Evolutionary conservation across 37 sponge, comb jelly and placozoan genomes (phyloP).

Genomic region (Dysidea cf. avara): DNA sequence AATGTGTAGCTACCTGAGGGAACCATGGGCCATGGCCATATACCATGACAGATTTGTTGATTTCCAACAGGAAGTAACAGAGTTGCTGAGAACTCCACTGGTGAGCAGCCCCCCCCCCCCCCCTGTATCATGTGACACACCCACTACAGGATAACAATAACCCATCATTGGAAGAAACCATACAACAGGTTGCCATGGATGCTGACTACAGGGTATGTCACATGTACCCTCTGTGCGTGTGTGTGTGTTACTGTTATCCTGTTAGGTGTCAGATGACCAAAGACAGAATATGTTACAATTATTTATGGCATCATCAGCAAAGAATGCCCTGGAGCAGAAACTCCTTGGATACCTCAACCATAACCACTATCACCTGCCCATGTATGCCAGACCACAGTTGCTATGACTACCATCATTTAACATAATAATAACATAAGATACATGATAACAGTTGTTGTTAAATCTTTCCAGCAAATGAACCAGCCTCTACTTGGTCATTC

Average conservation of each 20-base stretch:
- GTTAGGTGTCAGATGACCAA: slow-evolving; percentile 15
- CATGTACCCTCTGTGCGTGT: neutral
- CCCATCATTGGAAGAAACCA: neutral
- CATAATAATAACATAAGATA: too few species aligned
- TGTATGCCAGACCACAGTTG: slow-evolving; percentile 79
- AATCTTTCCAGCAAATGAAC: too few species aligned
- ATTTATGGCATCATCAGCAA: slow-evolving; percentile 31
- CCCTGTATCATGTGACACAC: neutral
- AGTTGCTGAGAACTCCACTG: slow-evolving; percentile 36
- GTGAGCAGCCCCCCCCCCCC: neutral
- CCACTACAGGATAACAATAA: slow-evolving; percentile 3
- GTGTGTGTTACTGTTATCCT: neutral
- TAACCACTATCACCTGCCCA: slow-evolving; percentile 89
- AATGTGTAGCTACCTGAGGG: slow-evolving; percentile 80
- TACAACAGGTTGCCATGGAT: slow-evolving; percentile 2
- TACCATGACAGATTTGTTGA: slow-evolving; percentile 91
- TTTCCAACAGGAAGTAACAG: slow-evolving; percentile 79
- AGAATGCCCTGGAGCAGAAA: slow-evolving; percentile 20
- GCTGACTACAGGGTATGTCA: neutral
- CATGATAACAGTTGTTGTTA: too few species aligned
- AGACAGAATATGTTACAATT: neutral
- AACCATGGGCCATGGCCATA: slow-evolving; percentile 86
- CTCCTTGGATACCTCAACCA: slow-evolving; percentile 70
- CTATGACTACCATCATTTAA: slow-evolving; percentile 20
- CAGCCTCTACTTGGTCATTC: too few species aligned